Percentiles rank a stretch among this genome's conserved stretches.
Conservation (phyloP, 2,797 vertebrate genomes). For the Sebastes miniatus region DNA sequence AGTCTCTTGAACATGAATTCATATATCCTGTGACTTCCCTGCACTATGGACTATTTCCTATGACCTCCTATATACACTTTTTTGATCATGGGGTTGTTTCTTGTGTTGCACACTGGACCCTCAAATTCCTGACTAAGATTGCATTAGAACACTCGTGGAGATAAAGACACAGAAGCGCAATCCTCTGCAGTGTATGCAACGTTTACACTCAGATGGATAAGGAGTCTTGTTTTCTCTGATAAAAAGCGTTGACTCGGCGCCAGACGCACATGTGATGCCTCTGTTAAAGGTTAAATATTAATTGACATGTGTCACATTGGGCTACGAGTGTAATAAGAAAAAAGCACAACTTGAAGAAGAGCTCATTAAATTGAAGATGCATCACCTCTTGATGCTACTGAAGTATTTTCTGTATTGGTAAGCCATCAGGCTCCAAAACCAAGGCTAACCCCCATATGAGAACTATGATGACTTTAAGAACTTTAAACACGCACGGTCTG, state of each 20-base stretch:
- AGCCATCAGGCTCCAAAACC: no score
- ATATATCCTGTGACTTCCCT: no score
- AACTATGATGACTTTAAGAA: no score
- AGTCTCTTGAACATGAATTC: no score
- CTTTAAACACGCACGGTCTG: no score
- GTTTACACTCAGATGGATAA: slow-evolving; percentile 74
- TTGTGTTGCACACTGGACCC: slow-evolving; percentile 54
- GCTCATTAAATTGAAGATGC: not conserved
- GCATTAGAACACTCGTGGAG: slow-evolving; percentile 69
- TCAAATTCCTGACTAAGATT: slow-evolving; percentile 69
- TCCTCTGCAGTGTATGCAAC: slow-evolving; percentile 62
- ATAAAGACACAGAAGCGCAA: slow-evolving; percentile 62
- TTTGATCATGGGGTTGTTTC: slow-evolving; percentile 50
- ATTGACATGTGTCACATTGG: slow-evolving; percentile 62
- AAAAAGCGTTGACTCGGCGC: slow-evolving; percentile 74
- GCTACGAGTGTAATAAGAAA: slow-evolving; percentile 23
- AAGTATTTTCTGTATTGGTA: not conserved
- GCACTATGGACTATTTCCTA: no score
- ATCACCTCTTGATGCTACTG: not conserved
- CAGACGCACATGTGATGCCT: slow-evolving; percentile 69
- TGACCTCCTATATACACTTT: no score
- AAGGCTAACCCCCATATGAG: no score
- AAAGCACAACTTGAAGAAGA: not conserved
- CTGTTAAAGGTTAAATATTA: slow-evolving; percentile 79
- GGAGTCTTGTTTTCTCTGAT: slow-evolving; percentile 72